Conservation (phyloP, 2,797 vertebrate species). For the Alosa sapidissima region DNA sequence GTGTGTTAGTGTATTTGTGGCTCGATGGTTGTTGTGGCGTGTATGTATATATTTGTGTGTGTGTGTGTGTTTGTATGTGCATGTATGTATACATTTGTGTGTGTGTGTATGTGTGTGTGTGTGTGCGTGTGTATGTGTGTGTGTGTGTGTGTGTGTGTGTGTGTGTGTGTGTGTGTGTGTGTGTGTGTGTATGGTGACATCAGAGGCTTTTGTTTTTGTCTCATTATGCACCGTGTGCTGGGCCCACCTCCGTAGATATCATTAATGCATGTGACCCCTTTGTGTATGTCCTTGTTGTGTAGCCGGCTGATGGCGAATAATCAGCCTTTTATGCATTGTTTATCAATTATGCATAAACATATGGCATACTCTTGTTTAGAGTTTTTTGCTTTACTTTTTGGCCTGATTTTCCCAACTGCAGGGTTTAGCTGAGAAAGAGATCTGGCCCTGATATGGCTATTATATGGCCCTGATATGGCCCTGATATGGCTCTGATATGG, state of each 20-base stretch:
- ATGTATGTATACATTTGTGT: background rate
- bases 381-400: background rate
- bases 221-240: background rate
- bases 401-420: background rate
- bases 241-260: background rate
- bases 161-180: slow-evolving; percentile 20
- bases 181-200: slow-evolving; percentile 19
- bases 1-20: background rate
- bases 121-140: background rate
- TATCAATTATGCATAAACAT: slow-evolving; percentile 13
- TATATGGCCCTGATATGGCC: background rate
- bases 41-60: slow-evolving; percentile 48
- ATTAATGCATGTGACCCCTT: background rate
- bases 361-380: background rate
- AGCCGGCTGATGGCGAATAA: too few species aligned
- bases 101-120: background rate
- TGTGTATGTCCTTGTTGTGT: background rate
- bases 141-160: slow-evolving; percentile 29
- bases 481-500: background rate
- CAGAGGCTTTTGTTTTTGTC: background rate
- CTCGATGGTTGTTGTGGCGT: slow-evolving; percentile 25
- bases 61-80: background rate
- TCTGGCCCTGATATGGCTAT: background rate
- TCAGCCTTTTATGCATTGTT: background rate
- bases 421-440: background rate